Conservation (phyloP, 2,888 invertebrate genomes). For the Mantis religiosa region DNA sequence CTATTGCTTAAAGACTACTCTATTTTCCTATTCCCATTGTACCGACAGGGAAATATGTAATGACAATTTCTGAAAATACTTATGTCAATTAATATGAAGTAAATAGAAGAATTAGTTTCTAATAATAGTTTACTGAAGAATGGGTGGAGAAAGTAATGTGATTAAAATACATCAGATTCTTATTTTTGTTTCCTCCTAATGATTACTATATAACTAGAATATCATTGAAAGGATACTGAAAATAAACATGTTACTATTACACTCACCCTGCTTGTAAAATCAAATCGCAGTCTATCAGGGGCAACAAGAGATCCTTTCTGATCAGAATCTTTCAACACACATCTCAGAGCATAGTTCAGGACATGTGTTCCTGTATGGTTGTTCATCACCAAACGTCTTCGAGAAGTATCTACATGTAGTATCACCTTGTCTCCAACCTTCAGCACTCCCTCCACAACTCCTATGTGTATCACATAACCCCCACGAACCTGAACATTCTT, state of each 20-base stretch:
- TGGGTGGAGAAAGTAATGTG: too few relatives aligned
- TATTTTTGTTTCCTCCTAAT: too few relatives aligned
- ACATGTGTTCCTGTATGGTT: constrained; percentile 98
- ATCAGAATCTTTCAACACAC: constrained; percentile 86
- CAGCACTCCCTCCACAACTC: constrained; percentile 74
- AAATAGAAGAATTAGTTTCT: too few relatives aligned
- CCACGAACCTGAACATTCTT: constrained; percentile 92
- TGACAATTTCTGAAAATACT: too few relatives aligned
- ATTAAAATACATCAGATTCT: too few relatives aligned
- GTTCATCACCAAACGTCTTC: constrained; percentile 92
- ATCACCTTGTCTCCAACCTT: constrained; percentile 80
- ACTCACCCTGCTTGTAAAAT: constrained; percentile 83
- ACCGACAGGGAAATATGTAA: too few relatives aligned
- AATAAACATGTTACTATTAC: background rate
- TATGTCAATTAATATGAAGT: too few relatives aligned
- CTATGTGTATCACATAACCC: constrained; percentile 92
- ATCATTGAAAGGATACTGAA: too few relatives aligned
- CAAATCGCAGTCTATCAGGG: constrained; percentile 93
- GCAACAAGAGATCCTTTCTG: constrained; percentile 96
- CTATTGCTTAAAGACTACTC: too few relatives aligned
- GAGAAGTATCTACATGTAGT: constrained; percentile 75
- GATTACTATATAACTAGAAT: too few relatives aligned
- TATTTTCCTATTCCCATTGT: too few relatives aligned
- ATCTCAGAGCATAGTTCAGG: constrained; percentile 88
- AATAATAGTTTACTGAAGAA: too few relatives aligned